Percentiles rank a stretch among this genome's conserved stretches.
phyloP scores from a whole-genome alignment of 2,888 invertebrate genomes.

The Dendrolimus pini region DNA sequence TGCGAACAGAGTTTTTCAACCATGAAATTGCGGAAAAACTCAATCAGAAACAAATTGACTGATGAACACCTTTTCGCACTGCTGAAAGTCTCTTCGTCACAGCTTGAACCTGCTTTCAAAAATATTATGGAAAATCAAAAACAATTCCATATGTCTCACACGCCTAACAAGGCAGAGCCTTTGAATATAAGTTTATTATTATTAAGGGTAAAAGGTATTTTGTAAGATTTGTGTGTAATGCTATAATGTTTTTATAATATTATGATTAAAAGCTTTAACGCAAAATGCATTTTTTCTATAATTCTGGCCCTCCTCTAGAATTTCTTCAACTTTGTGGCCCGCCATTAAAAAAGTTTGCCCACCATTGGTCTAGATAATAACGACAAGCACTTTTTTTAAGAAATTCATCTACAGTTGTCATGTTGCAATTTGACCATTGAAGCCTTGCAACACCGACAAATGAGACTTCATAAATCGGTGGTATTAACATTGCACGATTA shows the following conservation, averaged over 20 bases:
- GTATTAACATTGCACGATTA: no score
- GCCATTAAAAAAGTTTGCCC: constrained; percentile 3
- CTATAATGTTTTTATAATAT: not conserved
- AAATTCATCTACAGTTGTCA: no score
- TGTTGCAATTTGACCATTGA: no score
- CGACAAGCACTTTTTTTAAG: no score
- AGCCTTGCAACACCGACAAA: no score
- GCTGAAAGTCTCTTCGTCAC: constrained; percentile 16
- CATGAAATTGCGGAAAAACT: constrained; percentile 10
- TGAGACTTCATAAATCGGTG: no score
- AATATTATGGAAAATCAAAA: constrained; percentile 17
- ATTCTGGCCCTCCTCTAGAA: constrained; percentile 10
- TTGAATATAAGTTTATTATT: not conserved
- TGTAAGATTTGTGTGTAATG: not conserved
- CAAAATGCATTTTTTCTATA: constrained; percentile 3
- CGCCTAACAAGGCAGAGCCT: constrained; percentile 11
- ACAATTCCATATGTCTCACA: constrained; percentile 17
- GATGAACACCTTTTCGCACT: constrained; percentile 18
- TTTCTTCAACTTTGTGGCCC: constrained; percentile 9
- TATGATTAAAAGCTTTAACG: not conserved
- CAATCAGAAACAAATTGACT: constrained; percentile 8
- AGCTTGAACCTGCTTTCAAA: constrained; percentile 14
- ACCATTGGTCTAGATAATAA: not conserved
- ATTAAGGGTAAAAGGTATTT: not conserved
- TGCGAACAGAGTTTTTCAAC: constrained; percentile 12